Conservation (phyloP, 2,797 vertebrate genomes). For the Chloroceryle amazona region DNA sequence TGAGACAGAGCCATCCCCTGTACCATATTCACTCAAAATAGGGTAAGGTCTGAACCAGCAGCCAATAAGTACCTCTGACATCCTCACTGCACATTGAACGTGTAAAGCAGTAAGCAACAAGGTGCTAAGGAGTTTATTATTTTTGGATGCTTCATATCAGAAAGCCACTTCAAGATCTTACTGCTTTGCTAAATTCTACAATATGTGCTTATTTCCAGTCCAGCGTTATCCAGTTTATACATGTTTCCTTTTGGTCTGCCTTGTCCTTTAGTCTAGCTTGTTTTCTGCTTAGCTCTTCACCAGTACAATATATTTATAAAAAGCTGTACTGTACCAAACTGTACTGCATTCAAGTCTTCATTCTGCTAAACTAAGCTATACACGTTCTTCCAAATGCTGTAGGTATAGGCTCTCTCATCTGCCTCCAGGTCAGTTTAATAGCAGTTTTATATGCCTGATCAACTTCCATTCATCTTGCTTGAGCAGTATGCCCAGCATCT, state of each 20-base stretch:
- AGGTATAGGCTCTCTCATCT: neutral
- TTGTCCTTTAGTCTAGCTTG: neutral
- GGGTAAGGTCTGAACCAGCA: neutral
- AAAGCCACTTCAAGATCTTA: neutral
- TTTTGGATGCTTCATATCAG: neutral
- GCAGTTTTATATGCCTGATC: neutral
- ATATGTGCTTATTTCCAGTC: neutral
- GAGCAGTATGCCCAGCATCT: neutral
- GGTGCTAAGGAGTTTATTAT: neutral
- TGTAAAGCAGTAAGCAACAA: too few species aligned
- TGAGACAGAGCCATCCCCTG: neutral
- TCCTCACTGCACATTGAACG: rapidly evolving
- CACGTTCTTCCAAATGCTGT: neutral
- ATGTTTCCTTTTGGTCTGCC: neutral
- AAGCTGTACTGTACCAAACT: neutral
- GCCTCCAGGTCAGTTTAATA: neutral
- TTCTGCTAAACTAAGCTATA: neutral
- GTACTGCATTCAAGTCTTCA: neutral
- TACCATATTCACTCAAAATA: rapidly evolving
- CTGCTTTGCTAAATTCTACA: neutral
- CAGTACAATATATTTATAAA: neutral
- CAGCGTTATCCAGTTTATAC: neutral
- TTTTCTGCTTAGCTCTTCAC: neutral
- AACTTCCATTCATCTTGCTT: neutral
- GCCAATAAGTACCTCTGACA: rapidly evolving